These are phyloP conservation scores for Champsocephalus esox DNA, from an alignment of 2,797 vertebrate genomes.

Conservation along the genomic window DNA sequence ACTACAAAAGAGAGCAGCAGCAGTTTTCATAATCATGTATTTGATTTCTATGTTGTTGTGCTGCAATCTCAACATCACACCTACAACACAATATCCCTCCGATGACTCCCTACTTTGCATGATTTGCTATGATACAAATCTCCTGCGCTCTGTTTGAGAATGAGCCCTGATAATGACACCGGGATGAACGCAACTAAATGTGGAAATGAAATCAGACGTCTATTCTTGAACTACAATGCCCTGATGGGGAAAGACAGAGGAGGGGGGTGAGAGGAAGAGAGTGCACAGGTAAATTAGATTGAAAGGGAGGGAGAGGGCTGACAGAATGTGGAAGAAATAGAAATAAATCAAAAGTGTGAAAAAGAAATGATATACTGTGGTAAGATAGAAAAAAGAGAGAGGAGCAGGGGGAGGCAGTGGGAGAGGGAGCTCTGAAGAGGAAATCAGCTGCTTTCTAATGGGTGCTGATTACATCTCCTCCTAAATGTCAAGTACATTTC, in stretches of 20 bases:
- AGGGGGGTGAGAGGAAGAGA: constrained; percentile 16
- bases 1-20: constrained; percentile 15
- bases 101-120: constrained; percentile 62
- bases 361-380: constrained; percentile 58
- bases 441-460: constrained; percentile 92
- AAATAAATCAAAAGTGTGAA: constrained; percentile 72
- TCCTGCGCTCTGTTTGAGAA: constrained; percentile 44
- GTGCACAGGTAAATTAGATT: constrained; percentile 73
- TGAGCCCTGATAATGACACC: constrained; percentile 61
- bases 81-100: constrained; percentile 35
- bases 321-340: constrained; percentile 54
- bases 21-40: constrained; percentile 41
- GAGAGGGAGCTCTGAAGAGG: constrained; percentile 70
- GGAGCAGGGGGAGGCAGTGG: constrained; percentile 18
- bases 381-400: constrained; percentile 41
- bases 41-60: constrained; percentile 46
- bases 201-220: constrained; percentile 76
- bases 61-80: constrained; percentile 28
- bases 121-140: constrained; percentile 59
- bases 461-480: constrained; percentile 91
- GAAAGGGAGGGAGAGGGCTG: constrained; percentile 50
- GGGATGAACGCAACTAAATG: constrained; percentile 59
- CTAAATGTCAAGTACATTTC: constrained; percentile 96
- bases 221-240: constrained; percentile 72
- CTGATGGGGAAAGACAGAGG: constrained; percentile 76